Percentiles rank a stretch among this genome's conserved stretches.
phyloP scores from a whole-genome alignment of 2,797 vertebrate genomes.

The Sardinella longiceps region DNA sequence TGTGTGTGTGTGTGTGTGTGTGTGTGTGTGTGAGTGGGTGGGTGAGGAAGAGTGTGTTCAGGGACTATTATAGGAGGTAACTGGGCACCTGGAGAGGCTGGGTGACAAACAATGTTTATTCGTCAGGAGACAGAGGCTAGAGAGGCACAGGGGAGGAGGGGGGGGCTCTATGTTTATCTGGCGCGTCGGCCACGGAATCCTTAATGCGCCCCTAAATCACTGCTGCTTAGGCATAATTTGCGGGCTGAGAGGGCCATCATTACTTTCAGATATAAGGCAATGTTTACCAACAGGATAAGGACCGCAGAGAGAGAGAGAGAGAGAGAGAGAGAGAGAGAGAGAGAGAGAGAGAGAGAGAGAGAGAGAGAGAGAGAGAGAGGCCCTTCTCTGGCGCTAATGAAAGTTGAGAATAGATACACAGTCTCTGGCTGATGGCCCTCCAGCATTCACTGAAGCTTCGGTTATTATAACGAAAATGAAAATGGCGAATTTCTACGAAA shows the following conservation, averaged over 20 bases:
- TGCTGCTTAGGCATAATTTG: conserved; percentile 59
- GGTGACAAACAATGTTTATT: conserved; percentile 62
- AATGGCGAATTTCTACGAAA: background rate
- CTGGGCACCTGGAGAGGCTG: conserved; percentile 47
- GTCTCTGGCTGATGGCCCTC: conserved; percentile 27
- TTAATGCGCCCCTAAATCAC: conserved; percentile 57
- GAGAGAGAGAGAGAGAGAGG: background rate
- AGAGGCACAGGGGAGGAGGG: conserved; percentile 45
- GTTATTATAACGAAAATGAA: conserved; percentile 4
- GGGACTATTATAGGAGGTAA: conserved; percentile 60
- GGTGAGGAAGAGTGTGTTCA: conserved; percentile 38
- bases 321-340: too few relatives aligned
- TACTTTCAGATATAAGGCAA: conserved; percentile 50
- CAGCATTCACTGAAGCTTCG: background rate
- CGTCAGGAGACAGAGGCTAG: conserved; percentile 35
- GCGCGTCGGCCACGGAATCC: conserved; percentile 48
- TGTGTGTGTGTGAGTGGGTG: conserved; percentile 52
- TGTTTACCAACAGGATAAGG: conserved; percentile 48
- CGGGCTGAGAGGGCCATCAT: conserved; percentile 45
- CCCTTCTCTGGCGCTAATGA: background rate
- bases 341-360: too few relatives aligned
- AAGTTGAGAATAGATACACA: conserved; percentile 21
- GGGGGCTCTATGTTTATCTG: conserved; percentile 51
- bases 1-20: conserved; percentile 45
- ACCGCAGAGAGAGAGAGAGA: background rate